These are phyloP conservation scores for Syncerus caffer DNA, from an alignment of 2,797 vertebrate species.

Conservation along the genomic window DNA sequence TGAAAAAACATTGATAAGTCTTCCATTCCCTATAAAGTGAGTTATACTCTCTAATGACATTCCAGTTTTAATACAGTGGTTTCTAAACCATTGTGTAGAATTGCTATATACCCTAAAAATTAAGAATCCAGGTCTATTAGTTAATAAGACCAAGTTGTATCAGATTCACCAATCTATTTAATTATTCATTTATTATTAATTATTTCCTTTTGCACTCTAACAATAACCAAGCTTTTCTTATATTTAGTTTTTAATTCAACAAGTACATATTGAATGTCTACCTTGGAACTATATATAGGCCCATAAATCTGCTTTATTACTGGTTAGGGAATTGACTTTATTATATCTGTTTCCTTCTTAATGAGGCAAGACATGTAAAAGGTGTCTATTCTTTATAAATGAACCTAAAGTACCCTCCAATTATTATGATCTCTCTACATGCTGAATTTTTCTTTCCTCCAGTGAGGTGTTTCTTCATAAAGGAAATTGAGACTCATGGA, in stretches of 20 bases:
- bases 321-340: background rate
- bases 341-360: background rate
- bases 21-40: background rate
- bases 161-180: background rate
- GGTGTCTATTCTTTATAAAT: background rate
- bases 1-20: background rate
- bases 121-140: background rate
- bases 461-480: background rate
- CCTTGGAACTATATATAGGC: background rate
- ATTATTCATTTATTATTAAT: background rate
- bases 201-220: slow-evolving; percentile 5
- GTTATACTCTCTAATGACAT: background rate
- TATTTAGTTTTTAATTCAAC: background rate
- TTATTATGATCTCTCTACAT: background rate
- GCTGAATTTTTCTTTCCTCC: background rate
- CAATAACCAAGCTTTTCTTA: slow-evolving; percentile 6
- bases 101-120: background rate
- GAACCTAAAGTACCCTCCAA: background rate
- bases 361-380: background rate
- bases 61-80: background rate
- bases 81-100: background rate
- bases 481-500: background rate
- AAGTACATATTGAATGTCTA: background rate
- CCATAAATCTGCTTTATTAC: slow-evolving; percentile 12
- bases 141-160: background rate